These are phyloP conservation scores for Odontomachus brunneus DNA, from an alignment of 1,140 invertebrate species.

Conservation along the genomic window DNA sequence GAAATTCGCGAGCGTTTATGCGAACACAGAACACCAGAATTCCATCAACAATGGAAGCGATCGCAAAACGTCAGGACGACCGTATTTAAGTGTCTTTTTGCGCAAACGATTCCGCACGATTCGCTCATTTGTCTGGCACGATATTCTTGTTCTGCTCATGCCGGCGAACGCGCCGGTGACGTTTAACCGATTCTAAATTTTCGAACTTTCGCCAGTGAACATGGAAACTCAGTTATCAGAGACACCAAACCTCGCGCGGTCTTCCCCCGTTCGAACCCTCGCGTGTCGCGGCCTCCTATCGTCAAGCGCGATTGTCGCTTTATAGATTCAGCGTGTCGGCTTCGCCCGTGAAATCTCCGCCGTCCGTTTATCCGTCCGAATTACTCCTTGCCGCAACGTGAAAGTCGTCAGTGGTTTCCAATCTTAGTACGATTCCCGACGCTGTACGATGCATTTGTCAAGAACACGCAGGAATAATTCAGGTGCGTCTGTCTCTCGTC, in stretches of 20 bases:
- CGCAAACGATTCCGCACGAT: background rate
- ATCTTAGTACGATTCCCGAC: background rate
- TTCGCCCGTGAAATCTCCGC: background rate
- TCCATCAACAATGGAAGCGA: too few relatives aligned
- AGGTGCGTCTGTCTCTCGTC: background rate
- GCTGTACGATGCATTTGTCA: background rate
- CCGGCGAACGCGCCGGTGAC: background rate
- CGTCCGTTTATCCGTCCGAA: background rate
- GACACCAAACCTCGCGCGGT: background rate
- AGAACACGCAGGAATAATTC: background rate
- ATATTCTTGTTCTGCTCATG: too few relatives aligned
- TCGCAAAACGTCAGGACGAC: too few relatives aligned
- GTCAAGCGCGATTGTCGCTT: constrained; percentile 1
- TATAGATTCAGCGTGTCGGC: constrained; percentile 26
- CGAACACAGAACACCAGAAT: too few relatives aligned
- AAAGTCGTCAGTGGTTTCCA: constrained; percentile 1
- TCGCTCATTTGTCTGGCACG: too few relatives aligned
- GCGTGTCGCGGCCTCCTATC: background rate
- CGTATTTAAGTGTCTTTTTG: too few relatives aligned
- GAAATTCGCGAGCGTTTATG: too few relatives aligned
- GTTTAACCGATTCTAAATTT: constrained; percentile 5
- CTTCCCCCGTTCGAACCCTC: constrained; percentile 4
- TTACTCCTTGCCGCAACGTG: background rate
- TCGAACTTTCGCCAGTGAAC: background rate
- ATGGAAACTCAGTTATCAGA: background rate